These are phyloP conservation scores for Clarias batrachus DNA, from an alignment of 2,113 vertebrate genomes.

Conservation along the genomic window DNA sequence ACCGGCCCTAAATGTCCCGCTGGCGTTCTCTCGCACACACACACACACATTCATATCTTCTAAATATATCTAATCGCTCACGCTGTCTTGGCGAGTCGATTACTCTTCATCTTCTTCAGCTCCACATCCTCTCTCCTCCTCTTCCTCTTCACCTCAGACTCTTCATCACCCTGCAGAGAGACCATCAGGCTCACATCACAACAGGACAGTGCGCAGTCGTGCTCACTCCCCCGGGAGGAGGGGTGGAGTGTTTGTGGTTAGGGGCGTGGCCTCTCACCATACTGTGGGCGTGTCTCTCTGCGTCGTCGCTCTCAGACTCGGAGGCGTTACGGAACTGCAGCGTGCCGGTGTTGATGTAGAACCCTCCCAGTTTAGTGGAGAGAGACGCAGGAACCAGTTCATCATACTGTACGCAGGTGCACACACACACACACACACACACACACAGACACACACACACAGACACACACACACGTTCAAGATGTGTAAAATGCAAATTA, in stretches of 20 bases:
- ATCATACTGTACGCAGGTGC: conserved; percentile 74
- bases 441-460: conserved; percentile 7
- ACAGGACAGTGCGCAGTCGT: background rate
- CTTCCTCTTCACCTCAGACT: conserved; percentile 82
- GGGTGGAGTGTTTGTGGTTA: background rate
- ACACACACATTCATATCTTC: background rate
- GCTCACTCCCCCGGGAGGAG: too few species aligned
- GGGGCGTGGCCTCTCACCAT: conserved; percentile 67
- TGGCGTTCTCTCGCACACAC: background rate
- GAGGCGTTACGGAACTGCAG: conserved; percentile 93
- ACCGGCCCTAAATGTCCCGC: background rate
- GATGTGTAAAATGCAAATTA: background rate
- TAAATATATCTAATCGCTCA: conserved; percentile 57
- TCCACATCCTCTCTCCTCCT: conserved; percentile 86
- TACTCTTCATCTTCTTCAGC: conserved; percentile 83
- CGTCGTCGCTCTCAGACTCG: conserved; percentile 89
- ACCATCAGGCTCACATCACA: background rate
- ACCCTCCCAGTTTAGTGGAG: conserved; percentile 95
- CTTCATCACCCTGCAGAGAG: conserved; percentile 75
- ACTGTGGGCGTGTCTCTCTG: conserved; percentile 77
- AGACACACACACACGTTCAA: background rate
- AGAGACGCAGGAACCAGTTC: conserved; percentile 96
- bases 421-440: background rate
- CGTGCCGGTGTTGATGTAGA: conserved; percentile 97
- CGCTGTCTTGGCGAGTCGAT: conserved; percentile 87